These are phyloP conservation scores for Pentalonia nigronervosa DNA, from an alignment of 1,140 invertebrate species.

Conservation along the genomic window DNA sequence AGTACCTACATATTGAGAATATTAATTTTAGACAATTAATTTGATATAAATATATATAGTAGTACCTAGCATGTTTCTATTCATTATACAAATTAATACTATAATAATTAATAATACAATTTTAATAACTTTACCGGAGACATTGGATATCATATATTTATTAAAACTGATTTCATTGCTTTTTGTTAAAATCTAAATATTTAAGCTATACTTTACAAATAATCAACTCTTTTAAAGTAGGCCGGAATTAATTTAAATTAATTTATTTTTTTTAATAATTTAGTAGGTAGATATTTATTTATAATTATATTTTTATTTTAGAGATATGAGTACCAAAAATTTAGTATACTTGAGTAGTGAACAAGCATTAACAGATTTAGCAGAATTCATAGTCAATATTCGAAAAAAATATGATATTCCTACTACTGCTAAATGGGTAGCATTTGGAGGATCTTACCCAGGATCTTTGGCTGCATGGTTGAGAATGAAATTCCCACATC, in stretches of 20 bases:
- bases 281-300: too few relatives aligned
- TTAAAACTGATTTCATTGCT: neutral
- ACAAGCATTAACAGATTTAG: constrained; percentile 88
- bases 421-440: constrained; percentile 81
- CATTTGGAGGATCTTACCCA: constrained; percentile 92
- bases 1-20: neutral
- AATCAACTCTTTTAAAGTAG: too few relatives aligned
- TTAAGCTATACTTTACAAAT: too few relatives aligned
- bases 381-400: constrained; percentile 78
- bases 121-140: too few relatives aligned
- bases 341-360: constrained; percentile 81
- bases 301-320: constrained; percentile 64
- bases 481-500: constrained; percentile 87
- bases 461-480: constrained; percentile 91
- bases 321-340: constrained; percentile 79
- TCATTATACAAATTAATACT: neutral
- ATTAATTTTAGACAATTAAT: neutral
- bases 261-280: too few relatives aligned
- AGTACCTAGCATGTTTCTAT: neutral
- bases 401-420: constrained; percentile 72
- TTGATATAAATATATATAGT: neutral
- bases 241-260: too few relatives aligned
- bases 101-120: too few relatives aligned
- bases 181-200: neutral
- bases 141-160: neutral